Conservation (phyloP, 2,113 vertebrate species). For the Passerina amoena region DNA sequence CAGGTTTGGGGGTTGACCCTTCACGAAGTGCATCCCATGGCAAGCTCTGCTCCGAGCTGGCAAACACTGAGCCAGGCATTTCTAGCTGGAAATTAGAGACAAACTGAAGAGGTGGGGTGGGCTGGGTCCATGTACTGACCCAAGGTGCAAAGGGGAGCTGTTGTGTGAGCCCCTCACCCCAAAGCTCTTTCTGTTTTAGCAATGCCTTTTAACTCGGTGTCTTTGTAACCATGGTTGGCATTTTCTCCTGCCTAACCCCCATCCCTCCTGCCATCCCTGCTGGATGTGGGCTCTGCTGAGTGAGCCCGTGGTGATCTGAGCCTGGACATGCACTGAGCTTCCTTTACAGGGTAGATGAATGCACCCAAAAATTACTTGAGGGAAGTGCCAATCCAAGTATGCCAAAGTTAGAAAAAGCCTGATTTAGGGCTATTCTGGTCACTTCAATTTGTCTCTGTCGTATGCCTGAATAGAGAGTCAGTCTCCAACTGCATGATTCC, state of each 20-base stretch:
- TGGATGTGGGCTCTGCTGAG: neutral
- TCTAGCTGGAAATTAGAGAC: neutral
- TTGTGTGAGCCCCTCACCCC: neutral
- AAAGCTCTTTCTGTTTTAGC: neutral
- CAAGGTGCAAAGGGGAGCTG: neutral
- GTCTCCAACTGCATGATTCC: neutral
- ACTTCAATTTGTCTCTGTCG: slow-evolving; percentile 35
- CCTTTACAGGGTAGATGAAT: neutral
- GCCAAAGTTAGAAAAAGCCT: slow-evolving; percentile 26
- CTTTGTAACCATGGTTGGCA: neutral
- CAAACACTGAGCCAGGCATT: neutral
- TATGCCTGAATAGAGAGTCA: neutral
- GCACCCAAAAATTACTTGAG: neutral
- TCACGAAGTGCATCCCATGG: neutral
- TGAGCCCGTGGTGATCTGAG: rapidly evolving
- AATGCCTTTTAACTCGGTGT: neutral
- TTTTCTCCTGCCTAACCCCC: neutral
- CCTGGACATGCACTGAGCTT: neutral
- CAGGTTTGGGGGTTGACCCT: neutral
- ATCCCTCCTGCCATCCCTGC: neutral
- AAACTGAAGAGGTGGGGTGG: neutral
- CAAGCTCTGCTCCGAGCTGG: neutral
- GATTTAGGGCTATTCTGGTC: slow-evolving; percentile 45
- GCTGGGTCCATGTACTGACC: rapidly evolving
- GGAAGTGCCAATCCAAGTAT: neutral